A percentile compares a stretch with the other conserved stretches of the same genome.
These are phyloP conservation scores for Sarcophaga rosellei DNA, from an alignment of 2,888 invertebrate genomes.

Conservation along the genomic window DNA sequence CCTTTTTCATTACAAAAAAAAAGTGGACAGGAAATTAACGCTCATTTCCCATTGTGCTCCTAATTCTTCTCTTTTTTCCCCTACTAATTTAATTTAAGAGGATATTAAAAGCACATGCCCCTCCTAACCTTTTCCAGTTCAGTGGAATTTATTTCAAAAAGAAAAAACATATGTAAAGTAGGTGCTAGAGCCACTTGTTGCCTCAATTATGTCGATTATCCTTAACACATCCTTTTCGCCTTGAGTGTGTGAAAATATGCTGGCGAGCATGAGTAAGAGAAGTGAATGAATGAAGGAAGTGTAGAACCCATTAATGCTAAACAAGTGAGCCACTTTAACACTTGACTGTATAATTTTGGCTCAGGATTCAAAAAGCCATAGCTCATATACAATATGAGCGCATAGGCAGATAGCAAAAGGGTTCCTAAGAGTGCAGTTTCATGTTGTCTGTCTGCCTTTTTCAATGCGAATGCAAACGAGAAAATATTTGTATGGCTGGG, in stretches of 20 bases:
- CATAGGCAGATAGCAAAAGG: background rate
- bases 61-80: no score
- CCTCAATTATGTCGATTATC: constrained; percentile 64
- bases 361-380: background rate
- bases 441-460: constrained; percentile 5
- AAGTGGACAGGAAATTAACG: no score
- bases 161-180: constrained; percentile 8
- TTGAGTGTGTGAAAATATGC: constrained; percentile 74
- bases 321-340: constrained; percentile 68
- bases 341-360: constrained; percentile 45
- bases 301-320: constrained; percentile 64
- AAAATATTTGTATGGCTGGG: constrained; percentile 9
- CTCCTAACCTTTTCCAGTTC: no score
- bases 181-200: constrained; percentile 72
- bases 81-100: no score
- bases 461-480: constrained; percentile 47
- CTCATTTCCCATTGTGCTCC: no score
- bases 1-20: no score
- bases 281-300: background rate
- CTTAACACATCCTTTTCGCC: constrained; percentile 56
- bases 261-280: constrained; percentile 51
- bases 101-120: no score
- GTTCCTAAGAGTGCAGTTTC: constrained; percentile 60
- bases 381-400: background rate
- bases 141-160: background rate